A percentile compares a stretch with the other conserved stretches of the same genome.
These are phyloP conservation scores for Ceyx cyanopectus DNA, from an alignment of 2,113 vertebrate genomes.

Conservation along the genomic window DNA sequence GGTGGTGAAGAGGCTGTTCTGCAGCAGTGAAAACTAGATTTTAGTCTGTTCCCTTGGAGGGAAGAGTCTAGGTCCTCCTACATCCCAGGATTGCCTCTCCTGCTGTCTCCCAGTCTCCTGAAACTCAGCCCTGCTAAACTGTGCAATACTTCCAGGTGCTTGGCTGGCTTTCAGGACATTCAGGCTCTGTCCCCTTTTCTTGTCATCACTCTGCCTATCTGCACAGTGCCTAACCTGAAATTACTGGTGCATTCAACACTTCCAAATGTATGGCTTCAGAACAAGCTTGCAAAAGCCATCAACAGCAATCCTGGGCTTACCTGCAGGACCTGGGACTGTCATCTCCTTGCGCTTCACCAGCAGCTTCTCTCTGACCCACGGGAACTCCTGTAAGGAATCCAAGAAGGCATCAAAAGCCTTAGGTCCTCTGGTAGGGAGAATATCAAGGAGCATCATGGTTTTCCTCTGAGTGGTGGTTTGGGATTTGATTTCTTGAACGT, in stretches of 20 bases:
- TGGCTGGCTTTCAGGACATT: background rate
- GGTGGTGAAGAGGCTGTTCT: background rate
- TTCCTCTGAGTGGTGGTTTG: conserved; percentile 81
- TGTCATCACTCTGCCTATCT: background rate
- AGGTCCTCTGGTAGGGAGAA: conserved; percentile 89
- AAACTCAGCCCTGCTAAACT: background rate
- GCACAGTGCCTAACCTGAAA: accelerated
- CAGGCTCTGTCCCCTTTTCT: background rate
- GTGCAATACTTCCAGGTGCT: background rate
- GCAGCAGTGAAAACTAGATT: background rate
- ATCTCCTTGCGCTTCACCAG: conserved; percentile 74
- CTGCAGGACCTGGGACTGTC: conserved; percentile 42
- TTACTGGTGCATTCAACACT: background rate
- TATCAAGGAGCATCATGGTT: conserved; percentile 85
- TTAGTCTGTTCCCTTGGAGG: background rate
- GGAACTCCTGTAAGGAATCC: conserved; percentile 86
- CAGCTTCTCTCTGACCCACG: conserved; percentile 87
- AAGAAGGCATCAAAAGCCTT: conserved; percentile 86
- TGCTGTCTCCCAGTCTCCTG: background rate
- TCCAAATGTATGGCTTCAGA: background rate
- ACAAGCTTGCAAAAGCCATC: background rate
- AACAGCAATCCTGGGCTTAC: conserved; percentile 72
- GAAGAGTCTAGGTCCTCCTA: background rate
- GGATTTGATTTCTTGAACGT: conserved; percentile 87
- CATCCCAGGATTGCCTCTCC: background rate